Conservation (phyloP, 2,888 invertebrate species). For the Sepioteuthis lessoniana region DNA sequence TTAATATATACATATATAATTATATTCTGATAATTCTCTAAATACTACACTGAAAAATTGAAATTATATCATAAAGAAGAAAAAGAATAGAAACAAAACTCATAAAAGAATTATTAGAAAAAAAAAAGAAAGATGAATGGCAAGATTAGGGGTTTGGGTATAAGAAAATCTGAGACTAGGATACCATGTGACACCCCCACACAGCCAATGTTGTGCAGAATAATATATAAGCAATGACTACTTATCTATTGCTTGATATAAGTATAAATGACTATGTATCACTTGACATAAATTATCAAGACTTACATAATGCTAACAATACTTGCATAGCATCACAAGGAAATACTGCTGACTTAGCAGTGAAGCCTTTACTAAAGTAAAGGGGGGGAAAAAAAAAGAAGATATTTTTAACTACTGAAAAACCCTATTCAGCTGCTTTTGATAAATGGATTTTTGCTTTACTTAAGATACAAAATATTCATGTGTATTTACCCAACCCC, state of each 20-base stretch:
- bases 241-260: not conserved
- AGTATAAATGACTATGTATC: not conserved
- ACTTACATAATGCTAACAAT: not conserved
- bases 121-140: too few relatives aligned
- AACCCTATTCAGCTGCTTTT: slow-evolving; percentile 33
- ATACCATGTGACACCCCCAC: not conserved
- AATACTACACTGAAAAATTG: too few relatives aligned
- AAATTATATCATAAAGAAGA: too few relatives aligned
- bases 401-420: not conserved
- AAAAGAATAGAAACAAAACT: too few relatives aligned
- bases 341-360: not conserved
- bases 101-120: too few relatives aligned
- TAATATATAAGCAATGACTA: not conserved
- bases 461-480: not conserved
- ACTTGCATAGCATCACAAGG: not conserved
- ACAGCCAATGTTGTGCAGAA: too few relatives aligned
- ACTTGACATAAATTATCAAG: not conserved
- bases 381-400: not conserved
- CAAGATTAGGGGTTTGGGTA: not conserved
- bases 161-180: not conserved
- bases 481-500: too few relatives aligned
- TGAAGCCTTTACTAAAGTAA: not conserved
- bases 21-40: not conserved
- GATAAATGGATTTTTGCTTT: not conserved
- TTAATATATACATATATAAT: not conserved